Evolutionary conservation across 1,140 invertebrate species (phyloP), one percentile per base, ranked within the genome.

Genomic region (Polypedilum pembai): DNA sequence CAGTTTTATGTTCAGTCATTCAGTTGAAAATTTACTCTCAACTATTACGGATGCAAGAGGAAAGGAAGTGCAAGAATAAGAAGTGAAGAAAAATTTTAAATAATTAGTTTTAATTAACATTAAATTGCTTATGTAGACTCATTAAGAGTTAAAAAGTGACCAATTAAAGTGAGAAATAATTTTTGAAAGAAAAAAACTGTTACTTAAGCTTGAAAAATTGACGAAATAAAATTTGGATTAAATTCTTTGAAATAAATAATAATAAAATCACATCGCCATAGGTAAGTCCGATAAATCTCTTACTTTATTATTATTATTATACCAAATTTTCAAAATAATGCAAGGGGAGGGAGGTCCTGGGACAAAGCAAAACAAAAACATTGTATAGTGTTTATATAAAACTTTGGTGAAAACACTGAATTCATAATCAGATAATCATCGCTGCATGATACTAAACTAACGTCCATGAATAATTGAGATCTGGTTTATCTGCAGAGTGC

Each of bases 371-470:
- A n/a, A n/a, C 8, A 15, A 56, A 56, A 56, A 56, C n/a, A 15
- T 56, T 56, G 24, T 33, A 5, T 33, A 5, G 2, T 33, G 24
- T 33, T 33, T 33, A 3, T 33, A 33, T 33, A 33, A 33, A 33
- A 33, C 45, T 56, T 56, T 56, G 45, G 45, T 56, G 12, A 56
- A 33, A 15, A 56, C 45, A 56, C 45, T 56, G 45, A 56, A 56
- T 56, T 56, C n/a, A 56, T 56, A 56, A 56, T 56, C 45, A 56
- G 45, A 56, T 56, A 56, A 56, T 56, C 45, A 56, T 56, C 45
- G 0, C 45, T 56, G 45, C 45, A 56, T 56, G 45, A 56, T 56
- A 56, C n/a, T 8, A 33, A 33, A 33, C 24, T 56, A 56, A 56
- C 45, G 45, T 56, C 45, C 45, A 56, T 56, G 4, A 56, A 56